Evolutionary conservation across 2,113 vertebrate genomes (phyloP), one percentile per base, ranked within the genome.

Genomic region (Hippocampus mohnikei): DNA sequence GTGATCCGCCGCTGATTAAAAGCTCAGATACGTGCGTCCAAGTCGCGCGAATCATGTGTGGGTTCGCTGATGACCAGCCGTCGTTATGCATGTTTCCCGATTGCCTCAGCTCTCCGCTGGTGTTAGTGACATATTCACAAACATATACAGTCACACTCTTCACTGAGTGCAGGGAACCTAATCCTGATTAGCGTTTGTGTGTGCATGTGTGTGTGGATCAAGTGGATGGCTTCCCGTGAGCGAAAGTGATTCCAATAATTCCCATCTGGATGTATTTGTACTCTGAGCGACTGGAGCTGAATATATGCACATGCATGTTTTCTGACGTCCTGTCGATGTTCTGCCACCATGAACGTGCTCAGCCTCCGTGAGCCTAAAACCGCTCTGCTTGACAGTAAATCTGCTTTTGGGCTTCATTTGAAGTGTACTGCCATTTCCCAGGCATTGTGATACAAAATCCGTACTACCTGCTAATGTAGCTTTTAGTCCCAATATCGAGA

Each of bases 191-290:
- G 70, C 67, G 67, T 86, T 78, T 64, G 60, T 77, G 70, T 82
- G 68, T 53, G 48, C 20, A 8, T 78, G 60, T 77, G 60, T 81
- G 66, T 76, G 73, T 70, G 69, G 42, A 84, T 88, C 81, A 85
- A 77, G 82, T 88, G 78, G 67, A 85, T 77, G 73, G 68, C 79
- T 86, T 86, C 79, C 70, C 85, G 72, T 70, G 27, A 73, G 80
- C 84, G 76, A 88, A 87, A 72, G 77, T 60, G 77, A 86, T 81
- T 87, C 79, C 78, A 71, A 68, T 10, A 78, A 70, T 84, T 86
- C 74, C 84, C 84, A 91, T 91, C 84, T 89, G 87, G 88, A 82
- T 87, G 76, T 79, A 78, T 88, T 91, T 90, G 84, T 84, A 65
- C 67, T 9, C 52, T 64, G 59, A 53, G 77, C 81, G 74, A 75